A percentile compares a stretch with the other conserved stretches of the same genome.
Conservation (phyloP, 2,797 vertebrate species). For the Alfaro cultratus region DNA sequence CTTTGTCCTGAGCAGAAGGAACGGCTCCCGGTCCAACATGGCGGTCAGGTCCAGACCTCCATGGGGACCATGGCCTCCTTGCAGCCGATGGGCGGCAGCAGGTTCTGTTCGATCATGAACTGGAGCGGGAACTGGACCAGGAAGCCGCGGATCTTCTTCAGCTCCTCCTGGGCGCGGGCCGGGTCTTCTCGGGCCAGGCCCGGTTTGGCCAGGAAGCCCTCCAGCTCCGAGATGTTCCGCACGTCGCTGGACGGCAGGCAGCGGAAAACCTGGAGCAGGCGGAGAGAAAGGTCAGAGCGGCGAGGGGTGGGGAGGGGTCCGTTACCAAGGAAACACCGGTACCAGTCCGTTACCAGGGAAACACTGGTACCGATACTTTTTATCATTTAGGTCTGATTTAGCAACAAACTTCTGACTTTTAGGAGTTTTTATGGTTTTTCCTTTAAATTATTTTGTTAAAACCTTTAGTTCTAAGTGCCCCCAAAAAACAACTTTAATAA, state of each 20-base stretch:
- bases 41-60: conserved; percentile 93
- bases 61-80: conserved; percentile 96
- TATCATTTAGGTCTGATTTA: too few species aligned
- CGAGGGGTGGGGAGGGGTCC: too few species aligned
- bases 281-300: not conserved
- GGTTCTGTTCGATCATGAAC: conserved; percentile 90
- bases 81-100: conserved; percentile 92
- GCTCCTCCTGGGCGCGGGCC: conserved; percentile 86
- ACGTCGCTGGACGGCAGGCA: conserved; percentile 95
- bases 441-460: too few species aligned
- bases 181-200: conserved; percentile 87
- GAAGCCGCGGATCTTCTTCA: conserved; percentile 95
- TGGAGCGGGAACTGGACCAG: conserved; percentile 94
- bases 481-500: too few species aligned
- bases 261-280: conserved; percentile 88
- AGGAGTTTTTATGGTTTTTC: too few species aligned
- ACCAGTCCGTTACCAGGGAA: too few species aligned
- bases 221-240: conserved; percentile 86
- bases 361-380: too few species aligned
- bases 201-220: conserved; percentile 84
- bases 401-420: too few species aligned
- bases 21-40: too few species aligned
- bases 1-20: too few species aligned
- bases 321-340: too few species aligned
- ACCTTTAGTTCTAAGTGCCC: too few species aligned